These are phyloP conservation scores for Asteroscopus sphinx DNA, from an alignment of 2,888 invertebrate species.

Conservation along the genomic window DNA sequence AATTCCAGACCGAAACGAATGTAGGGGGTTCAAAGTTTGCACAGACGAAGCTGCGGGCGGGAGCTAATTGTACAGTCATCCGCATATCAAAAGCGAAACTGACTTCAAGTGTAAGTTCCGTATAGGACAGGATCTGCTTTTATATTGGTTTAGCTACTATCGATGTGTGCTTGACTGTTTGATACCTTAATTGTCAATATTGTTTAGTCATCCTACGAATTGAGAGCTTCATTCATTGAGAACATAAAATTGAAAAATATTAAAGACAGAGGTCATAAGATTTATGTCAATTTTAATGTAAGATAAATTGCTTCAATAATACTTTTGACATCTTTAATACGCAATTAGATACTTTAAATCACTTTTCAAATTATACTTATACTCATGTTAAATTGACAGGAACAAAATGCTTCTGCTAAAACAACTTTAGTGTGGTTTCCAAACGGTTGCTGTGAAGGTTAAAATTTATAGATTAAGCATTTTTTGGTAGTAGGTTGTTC, in stretches of 20 bases:
- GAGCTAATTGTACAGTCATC: too few species aligned
- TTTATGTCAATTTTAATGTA: slow-evolving; percentile 1
- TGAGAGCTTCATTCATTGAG: slow-evolving; percentile 5
- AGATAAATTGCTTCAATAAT: not conserved
- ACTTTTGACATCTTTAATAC: slow-evolving; percentile 14
- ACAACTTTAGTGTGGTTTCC: slow-evolving; percentile 2
- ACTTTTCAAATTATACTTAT: not conserved
- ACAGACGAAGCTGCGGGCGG: too few species aligned
- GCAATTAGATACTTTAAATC: not conserved
- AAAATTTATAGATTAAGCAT: slow-evolving; percentile 9
- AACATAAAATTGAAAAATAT: not conserved
- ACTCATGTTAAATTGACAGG: not conserved
- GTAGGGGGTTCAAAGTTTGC: too few species aligned
- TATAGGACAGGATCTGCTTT: too few species aligned
- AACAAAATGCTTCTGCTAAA: not conserved
- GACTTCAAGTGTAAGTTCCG: too few species aligned
- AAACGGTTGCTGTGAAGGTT: slow-evolving; percentile 28
- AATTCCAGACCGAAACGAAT: too few species aligned
- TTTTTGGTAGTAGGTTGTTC: slow-evolving; percentile 10
- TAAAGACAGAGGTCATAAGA: slow-evolving; percentile 4
- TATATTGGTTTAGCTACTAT: too few species aligned
- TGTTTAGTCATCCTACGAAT: not conserved
- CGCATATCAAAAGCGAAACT: too few species aligned
- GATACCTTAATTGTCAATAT: too few species aligned
- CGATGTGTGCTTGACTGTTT: too few species aligned